phyloP scores from a whole-genome alignment of 2,888 invertebrate species.

The Nemotelus nigrinus region DNA sequence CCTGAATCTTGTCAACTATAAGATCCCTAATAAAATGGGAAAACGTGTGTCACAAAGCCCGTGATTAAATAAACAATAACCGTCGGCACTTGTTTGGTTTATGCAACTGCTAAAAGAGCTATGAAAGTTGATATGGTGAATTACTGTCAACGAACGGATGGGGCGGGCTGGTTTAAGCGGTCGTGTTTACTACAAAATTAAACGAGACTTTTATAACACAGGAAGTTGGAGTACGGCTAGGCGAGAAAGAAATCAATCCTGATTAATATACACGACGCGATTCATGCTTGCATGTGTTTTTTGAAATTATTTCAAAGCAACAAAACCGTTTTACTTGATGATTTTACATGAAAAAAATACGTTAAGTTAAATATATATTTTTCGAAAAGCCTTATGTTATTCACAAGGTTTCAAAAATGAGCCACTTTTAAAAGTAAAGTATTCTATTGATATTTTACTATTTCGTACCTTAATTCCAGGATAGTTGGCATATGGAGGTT shows the following conservation, averaged over 20 bases:
- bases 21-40: conserved; percentile 44
- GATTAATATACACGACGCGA: too few species aligned
- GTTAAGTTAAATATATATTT: too few species aligned
- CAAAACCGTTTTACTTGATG: too few species aligned
- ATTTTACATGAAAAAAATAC: too few species aligned
- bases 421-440: too few species aligned
- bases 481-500: too few species aligned
- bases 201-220: conserved; percentile 18
- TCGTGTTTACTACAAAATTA: conserved; percentile 34
- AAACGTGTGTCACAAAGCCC: conserved; percentile 41
- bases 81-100: conserved; percentile 43
- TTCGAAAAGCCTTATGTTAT: too few species aligned
- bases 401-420: too few species aligned
- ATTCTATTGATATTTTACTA: too few species aligned
- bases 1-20: conserved; percentile 27
- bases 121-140: conserved; percentile 44
- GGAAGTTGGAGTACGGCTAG: conserved; percentile 4
- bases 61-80: conserved; percentile 46
- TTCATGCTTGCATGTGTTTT: too few species aligned
- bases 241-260: background rate
- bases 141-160: conserved; percentile 21
- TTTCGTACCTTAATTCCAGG: too few species aligned
- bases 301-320: too few species aligned
- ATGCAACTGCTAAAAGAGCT: conserved; percentile 44
- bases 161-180: conserved; percentile 12